These are phyloP conservation scores for Abrostola triplasia DNA, from an alignment of 2,888 invertebrate species.

Conservation along the genomic window DNA sequence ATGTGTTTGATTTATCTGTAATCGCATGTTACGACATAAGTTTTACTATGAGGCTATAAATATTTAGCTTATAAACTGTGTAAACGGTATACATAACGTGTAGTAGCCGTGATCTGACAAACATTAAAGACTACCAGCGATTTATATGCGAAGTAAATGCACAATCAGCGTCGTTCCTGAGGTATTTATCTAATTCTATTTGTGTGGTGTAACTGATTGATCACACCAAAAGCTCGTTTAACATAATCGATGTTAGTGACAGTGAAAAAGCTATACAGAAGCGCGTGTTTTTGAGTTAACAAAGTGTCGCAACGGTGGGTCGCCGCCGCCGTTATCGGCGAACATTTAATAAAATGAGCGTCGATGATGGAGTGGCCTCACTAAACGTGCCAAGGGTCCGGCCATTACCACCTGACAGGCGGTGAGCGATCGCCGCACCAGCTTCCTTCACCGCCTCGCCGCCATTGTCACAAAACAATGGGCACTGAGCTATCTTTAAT, in stretches of 20 bases:
- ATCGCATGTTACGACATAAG: constrained; percentile 11
- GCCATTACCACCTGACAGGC: constrained; percentile 84
- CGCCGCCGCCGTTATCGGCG: constrained; percentile 65
- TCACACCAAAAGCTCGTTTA: constrained; percentile 33
- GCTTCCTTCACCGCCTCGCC: constrained; percentile 74
- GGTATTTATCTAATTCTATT: constrained; percentile 23
- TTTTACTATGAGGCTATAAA: constrained; percentile 12
- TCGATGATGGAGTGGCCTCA: constrained; percentile 80
- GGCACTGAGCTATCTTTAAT: constrained; percentile 81
- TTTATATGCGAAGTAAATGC: constrained; percentile 16
- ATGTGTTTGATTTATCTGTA: constrained; percentile 15
- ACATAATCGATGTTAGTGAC: constrained; percentile 58
- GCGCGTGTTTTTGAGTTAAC: constrained; percentile 72
- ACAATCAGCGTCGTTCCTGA: constrained; percentile 16
- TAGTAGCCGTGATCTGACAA: constrained; percentile 17
- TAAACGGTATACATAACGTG: constrained; percentile 17
- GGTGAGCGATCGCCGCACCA: constrained; percentile 79
- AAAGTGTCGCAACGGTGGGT: constrained; percentile 77
- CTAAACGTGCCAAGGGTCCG: constrained; percentile 69
- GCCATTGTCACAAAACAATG: constrained; percentile 84
- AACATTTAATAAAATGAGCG: constrained; percentile 80
- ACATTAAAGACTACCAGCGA: constrained; percentile 16
- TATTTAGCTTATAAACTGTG: constrained; percentile 7
- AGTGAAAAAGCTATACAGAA: constrained; percentile 60
- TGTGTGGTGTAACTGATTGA: constrained; percentile 39